Percentiles rank a stretch among this genome's conserved stretches.
Conservation (phyloP, 2,113 vertebrate genomes). For the Calypte anna region DNA sequence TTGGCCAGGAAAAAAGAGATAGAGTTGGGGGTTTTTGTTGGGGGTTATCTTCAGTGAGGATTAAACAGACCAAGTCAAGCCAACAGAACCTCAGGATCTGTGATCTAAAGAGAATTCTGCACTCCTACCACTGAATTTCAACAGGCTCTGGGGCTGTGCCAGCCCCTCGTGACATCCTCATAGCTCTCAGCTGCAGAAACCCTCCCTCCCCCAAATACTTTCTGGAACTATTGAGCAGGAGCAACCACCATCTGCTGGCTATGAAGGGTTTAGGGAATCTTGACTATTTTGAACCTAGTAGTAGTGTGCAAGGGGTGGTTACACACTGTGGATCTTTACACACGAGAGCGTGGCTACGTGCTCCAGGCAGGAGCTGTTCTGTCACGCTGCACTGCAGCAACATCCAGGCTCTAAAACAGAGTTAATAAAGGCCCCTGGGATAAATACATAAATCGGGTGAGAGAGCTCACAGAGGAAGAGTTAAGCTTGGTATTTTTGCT, state of each 20-base stretch:
- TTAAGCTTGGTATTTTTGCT: neutral
- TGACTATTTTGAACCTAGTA: neutral
- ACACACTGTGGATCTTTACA: accelerated
- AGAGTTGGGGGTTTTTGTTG: neutral
- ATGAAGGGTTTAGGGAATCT: neutral
- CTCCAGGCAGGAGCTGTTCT: neutral
- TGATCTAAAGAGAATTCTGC: neutral
- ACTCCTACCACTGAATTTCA: neutral
- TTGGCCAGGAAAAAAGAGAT: neutral
- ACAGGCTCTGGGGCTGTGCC: neutral
- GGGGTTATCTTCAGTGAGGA: neutral
- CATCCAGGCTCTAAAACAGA: neutral
- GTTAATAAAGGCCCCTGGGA: neutral
- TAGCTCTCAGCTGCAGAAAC: neutral
- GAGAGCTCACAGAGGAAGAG: neutral
- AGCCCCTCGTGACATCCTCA: neutral
- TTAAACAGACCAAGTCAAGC: neutral
- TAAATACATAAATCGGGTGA: neutral
- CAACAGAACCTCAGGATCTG: neutral
- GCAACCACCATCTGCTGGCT: neutral
- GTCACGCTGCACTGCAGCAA: neutral
- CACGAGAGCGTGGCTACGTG: accelerated
- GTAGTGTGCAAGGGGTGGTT: neutral
- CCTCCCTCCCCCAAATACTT: neutral
- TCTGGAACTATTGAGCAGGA: neutral